Conservation (phyloP, 2,888 invertebrate genomes). For the Hedya salicella region DNA sequence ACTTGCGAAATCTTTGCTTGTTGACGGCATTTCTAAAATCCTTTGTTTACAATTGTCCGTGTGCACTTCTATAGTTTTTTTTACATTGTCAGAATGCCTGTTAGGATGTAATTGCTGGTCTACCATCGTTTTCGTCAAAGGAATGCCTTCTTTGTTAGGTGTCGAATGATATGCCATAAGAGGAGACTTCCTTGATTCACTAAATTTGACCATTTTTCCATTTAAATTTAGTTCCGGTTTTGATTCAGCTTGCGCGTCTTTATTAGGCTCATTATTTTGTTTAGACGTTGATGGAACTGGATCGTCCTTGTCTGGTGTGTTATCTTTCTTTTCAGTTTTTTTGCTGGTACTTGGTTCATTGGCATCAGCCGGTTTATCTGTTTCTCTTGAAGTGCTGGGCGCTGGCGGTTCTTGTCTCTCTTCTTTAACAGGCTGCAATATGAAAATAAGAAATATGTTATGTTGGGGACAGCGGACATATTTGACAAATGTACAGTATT, state of each 20-base stretch:
- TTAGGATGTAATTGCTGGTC: conserved; percentile 76
- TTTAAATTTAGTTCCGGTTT: conserved; percentile 70
- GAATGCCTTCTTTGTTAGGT: conserved; percentile 78
- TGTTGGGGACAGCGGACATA: background rate
- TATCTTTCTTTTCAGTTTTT: conserved; percentile 58
- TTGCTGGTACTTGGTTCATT: conserved; percentile 62
- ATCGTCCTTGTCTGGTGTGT: conserved; percentile 55
- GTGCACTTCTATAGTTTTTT: conserved; percentile 79
- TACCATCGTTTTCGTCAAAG: conserved; percentile 79
- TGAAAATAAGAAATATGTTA: conserved; percentile 30
- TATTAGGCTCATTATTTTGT: conserved; percentile 55
- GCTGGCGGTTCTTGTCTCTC: conserved; percentile 53
- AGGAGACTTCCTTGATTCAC: conserved; percentile 76
- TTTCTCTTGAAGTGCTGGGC: conserved; percentile 63
- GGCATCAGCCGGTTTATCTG: conserved; percentile 63
- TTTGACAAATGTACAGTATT: background rate
- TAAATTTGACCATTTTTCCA: conserved; percentile 73
- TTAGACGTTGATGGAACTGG: conserved; percentile 51
- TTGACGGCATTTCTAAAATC: conserved; percentile 52
- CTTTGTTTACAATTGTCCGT: conserved; percentile 69
- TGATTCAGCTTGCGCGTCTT: conserved; percentile 56
- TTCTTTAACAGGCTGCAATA: conserved; percentile 70
- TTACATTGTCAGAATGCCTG: conserved; percentile 75
- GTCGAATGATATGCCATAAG: conserved; percentile 79
- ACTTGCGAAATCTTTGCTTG: conserved; percentile 47